Evolutionary conservation across 2,888 invertebrate species (phyloP).

Genomic region (Argyresthia albistria): DNA sequence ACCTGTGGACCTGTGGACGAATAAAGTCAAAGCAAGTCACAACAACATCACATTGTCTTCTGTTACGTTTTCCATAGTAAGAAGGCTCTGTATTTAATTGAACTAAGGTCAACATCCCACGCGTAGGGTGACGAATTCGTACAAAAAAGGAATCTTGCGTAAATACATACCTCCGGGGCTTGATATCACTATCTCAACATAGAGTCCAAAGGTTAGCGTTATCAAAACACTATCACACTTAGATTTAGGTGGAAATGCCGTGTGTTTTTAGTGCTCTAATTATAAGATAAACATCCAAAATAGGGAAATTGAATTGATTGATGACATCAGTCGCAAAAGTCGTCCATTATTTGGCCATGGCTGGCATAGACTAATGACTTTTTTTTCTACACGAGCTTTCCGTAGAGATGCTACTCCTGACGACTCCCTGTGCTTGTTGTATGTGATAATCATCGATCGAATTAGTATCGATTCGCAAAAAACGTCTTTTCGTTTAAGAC

Average conservation of each 20-base stretch:
- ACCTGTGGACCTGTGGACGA: constrained; percentile 50
- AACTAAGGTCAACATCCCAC: constrained; percentile 51
- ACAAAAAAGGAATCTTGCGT: constrained; percentile 2
- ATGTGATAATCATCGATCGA: too few species aligned
- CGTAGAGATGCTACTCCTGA: too few species aligned
- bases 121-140: constrained; percentile 26
- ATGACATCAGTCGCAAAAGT: constrained; percentile 37
- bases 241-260: not conserved
- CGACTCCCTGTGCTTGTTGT: too few species aligned
- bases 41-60: not conserved
- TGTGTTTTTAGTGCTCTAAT: constrained; percentile 9
- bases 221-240: not conserved
- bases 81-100: constrained; percentile 7
- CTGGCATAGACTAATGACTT: not conserved
- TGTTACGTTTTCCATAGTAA: not conserved
- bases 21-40: constrained; percentile 14
- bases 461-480: too few species aligned
- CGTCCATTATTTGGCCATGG: constrained; percentile 1
- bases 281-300: constrained; percentile 18
- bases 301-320: constrained; percentile 17
- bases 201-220: not conserved
- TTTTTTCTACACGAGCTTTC: not conserved
- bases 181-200: not conserved
- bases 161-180: not conserved
- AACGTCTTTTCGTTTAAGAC: too few species aligned